Evolutionary conservation across 2,113 vertebrate species (phyloP).

Genomic region (Saimiri boliviensis): DNA sequence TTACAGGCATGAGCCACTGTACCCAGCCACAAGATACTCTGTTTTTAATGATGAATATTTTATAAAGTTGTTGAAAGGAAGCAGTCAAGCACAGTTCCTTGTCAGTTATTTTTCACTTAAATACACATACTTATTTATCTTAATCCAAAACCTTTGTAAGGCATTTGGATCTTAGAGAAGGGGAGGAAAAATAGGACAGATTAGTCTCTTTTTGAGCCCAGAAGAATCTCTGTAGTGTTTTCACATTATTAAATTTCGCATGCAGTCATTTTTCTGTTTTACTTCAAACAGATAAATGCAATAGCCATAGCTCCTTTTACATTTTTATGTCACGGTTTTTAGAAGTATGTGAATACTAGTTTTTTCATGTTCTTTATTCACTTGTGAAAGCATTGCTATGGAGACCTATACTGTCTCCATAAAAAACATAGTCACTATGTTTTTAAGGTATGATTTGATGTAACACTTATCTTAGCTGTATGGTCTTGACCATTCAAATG

Average conservation of each 20-base stretch:
- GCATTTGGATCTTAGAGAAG: conserved; percentile 16
- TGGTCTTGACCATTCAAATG: neutral
- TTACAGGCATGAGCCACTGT: neutral
- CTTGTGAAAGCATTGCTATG: neutral
- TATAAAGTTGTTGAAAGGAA: conserved; percentile 6
- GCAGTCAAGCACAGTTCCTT: neutral
- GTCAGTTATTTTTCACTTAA: neutral
- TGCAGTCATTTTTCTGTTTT: neutral
- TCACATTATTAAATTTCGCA: neutral
- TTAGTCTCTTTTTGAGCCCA: neutral
- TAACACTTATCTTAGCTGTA: neutral
- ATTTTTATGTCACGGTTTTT: conserved; percentile 34
- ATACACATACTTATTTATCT: neutral
- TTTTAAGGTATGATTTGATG: neutral
- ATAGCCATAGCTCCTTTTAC: neutral
- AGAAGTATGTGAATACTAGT: neutral
- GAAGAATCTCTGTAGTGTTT: neutral
- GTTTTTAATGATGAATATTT: conserved; percentile 29
- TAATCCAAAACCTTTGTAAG: neutral
- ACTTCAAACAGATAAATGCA: neutral
- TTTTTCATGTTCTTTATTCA: conserved; percentile 9
- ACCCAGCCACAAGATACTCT: neutral
- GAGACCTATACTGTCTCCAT: neutral
- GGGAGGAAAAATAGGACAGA: neutral
- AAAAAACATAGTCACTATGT: neutral